Evolutionary conservation across 2,797 vertebrate species (phyloP).

Genomic region (Aulostomus chinensis): DNA sequence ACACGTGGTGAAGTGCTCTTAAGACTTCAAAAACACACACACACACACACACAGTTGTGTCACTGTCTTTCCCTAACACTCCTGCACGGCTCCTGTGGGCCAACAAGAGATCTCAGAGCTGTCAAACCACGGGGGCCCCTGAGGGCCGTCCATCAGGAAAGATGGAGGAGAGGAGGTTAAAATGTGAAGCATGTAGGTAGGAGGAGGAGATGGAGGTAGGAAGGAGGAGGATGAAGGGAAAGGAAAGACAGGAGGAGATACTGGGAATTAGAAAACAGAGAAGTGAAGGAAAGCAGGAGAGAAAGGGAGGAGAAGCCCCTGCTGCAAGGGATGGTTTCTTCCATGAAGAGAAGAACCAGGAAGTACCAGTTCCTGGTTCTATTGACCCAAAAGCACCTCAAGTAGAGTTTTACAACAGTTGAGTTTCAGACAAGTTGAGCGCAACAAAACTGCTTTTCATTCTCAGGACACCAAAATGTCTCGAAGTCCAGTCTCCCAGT

Average conservation of each 20-base stretch:
- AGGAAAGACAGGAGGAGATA: not conserved
- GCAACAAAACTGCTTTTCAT: no score
- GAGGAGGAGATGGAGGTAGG: not conserved
- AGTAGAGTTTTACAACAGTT: no score
- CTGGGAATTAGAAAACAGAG: not conserved
- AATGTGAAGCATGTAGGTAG: no score
- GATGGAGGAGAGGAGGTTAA: not conserved
- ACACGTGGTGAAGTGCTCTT: constrained; percentile 27
- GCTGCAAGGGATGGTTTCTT: no score
- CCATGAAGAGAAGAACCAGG: no score
- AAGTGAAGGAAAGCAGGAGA: not conserved
- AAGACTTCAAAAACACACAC: constrained; percentile 8
- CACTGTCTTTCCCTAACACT: constrained; percentile 13
- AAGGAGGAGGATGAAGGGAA: not conserved
- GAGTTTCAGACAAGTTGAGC: no score
- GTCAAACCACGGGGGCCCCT: constrained; percentile 30
- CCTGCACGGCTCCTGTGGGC: constrained; percentile 17
- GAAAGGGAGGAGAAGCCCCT: not conserved
- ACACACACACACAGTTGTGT: constrained; percentile 3
- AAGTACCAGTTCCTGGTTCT: no score
- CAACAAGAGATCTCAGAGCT: constrained; percentile 30
- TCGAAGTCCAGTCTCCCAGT: no score
- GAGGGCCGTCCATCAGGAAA: constrained; percentile 16
- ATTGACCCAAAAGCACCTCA: no score
- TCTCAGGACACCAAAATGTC: no score